Base-by-base conservation (phyloP, 2,113 vertebrate species). In the Chlamydotis undulata region DNA sequence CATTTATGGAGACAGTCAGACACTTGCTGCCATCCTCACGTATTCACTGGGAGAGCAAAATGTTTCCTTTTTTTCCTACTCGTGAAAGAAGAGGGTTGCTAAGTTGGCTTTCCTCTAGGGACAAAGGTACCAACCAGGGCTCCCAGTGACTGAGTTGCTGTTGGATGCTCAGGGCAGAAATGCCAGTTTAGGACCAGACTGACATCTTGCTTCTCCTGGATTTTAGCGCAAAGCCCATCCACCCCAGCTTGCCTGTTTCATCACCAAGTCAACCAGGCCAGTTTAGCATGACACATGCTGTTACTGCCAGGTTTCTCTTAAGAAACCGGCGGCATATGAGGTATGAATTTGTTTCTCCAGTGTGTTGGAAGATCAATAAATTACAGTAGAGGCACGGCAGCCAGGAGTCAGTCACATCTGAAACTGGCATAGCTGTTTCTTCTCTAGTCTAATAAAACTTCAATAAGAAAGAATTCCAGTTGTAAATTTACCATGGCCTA, bases 101-200 rank as follows among this genome's bases (percentile, higher is more conserved):
- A 45, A 56, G 15, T 28, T 16, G 6, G 31, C 23, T n/a, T 74
- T 59, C 18, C 7, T 41, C 15, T 19, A 39, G 19, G 41, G 17
- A 64, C 22, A 64, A 41, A 85, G 22, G 17, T 15, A 23, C 4
- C 1, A 1, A 5, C 3, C 6, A 5, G 11, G 33, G n/a, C 5
- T 76, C 26, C 12, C 23, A 49, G 19, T 52, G 29, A 35, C 60
- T 1, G 3, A 1, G 13, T n/a, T 87, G 47, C 55, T n/a, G 14
- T 14, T 1, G 7, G 13, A 65, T 70, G 4, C 52, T 80, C 7
- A 2, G 41, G 49, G 24, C 68, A 86, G 19, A 53, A 83, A 77
- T 21, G 18, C 7, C 57, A 10, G 6, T 25, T 86, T 31, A 55
- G 67, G 45, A 64, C 22, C 22, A n/a, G 28, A 2, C 14, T 60